Evolutionary conservation across 2,113 vertebrate species (phyloP).

Genomic region (Ceyx margarethae): DNA sequence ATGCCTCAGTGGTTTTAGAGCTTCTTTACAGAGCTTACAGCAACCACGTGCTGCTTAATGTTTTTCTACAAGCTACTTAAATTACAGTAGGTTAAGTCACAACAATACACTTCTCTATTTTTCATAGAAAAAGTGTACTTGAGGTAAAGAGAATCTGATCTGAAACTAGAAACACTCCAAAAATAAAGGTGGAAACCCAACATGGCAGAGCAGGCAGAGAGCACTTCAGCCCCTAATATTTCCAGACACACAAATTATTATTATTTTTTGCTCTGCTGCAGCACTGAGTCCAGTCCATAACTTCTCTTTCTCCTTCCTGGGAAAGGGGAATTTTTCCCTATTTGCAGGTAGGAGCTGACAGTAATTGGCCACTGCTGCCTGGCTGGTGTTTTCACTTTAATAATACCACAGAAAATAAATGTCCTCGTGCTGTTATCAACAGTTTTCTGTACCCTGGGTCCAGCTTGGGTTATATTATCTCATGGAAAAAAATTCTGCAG

Average conservation of each 20-base stretch:
- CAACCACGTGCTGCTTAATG: not conserved
- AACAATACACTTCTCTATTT: not conserved
- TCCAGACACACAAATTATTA: not conserved
- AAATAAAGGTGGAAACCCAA: not conserved
- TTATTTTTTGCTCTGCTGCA: not conserved
- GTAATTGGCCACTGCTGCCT: constrained; percentile 46
- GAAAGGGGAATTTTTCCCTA: constrained; percentile 19
- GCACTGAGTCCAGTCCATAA: not conserved
- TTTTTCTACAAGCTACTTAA: not conserved
- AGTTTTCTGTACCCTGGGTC: not conserved
- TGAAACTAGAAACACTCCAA: not conserved
- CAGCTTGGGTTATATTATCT: not conserved
- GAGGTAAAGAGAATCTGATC: not conserved
- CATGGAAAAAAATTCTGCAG: not conserved
- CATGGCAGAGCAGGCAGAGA: not conserved
- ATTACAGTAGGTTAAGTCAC: not conserved
- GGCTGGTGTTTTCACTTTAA: not conserved
- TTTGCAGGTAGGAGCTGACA: constrained; percentile 44
- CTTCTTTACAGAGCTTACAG: not conserved
- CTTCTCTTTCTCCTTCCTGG: constrained; percentile 26
- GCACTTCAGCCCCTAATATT: not conserved
- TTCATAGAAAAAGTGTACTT: not conserved
- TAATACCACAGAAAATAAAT: not conserved
- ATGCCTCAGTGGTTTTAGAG: not conserved
- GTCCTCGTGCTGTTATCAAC: not conserved